These are phyloP conservation scores for Rhizomys pruinosus DNA, from an alignment of 2,113 vertebrate genomes.

Conservation along the genomic window DNA sequence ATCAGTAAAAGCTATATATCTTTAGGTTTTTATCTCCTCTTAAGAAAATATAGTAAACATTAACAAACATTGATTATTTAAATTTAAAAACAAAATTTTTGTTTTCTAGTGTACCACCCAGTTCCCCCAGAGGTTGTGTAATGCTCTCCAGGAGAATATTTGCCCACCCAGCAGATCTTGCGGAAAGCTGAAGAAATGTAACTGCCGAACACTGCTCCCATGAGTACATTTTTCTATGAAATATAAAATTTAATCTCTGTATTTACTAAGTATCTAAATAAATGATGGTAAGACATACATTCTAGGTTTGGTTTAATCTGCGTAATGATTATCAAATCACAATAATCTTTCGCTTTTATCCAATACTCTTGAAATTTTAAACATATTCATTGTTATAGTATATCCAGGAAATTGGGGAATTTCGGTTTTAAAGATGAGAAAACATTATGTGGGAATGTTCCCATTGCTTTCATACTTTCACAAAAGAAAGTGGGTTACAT, in stretches of 20 bases:
- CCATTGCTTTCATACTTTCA: background rate
- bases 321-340: background rate
- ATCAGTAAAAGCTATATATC: background rate
- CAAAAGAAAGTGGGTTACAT: slow-evolving; percentile 3
- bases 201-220: background rate
- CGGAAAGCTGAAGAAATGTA: background rate
- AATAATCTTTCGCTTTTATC: background rate
- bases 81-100: background rate
- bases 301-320: slow-evolving; percentile 28
- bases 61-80: slow-evolving; percentile 43
- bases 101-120: background rate
- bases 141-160: background rate
- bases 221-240: background rate
- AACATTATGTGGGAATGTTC: background rate
- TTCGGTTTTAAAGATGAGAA: background rate
- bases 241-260: background rate
- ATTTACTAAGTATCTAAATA: background rate
- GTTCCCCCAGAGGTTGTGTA: background rate
- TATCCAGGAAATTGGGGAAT: background rate
- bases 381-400: background rate
- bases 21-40: slow-evolving; percentile 24
- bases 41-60: background rate
- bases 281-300: background rate
- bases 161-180: background rate
- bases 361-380: slow-evolving; percentile 40